phyloP scores from a whole-genome alignment of 2,888 invertebrate species.

The Craniophora ligustri region DNA sequence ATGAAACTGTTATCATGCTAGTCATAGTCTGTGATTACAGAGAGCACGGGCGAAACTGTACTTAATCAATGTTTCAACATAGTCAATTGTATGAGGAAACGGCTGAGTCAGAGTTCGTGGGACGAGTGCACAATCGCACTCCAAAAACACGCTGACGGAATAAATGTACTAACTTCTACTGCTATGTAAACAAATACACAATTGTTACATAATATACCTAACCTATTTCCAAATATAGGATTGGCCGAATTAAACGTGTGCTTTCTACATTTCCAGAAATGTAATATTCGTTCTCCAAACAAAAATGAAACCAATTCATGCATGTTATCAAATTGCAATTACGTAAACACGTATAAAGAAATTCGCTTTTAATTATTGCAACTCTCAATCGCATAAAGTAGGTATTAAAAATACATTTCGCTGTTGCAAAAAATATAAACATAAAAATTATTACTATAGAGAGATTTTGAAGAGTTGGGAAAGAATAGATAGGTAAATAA shows the following conservation, averaged over 20 bases:
- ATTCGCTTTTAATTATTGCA: constrained; percentile 53
- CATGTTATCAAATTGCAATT: constrained; percentile 44
- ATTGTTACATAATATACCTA: too few relatives aligned
- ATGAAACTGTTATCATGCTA: constrained; percentile 45
- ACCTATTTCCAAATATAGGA: neutral
- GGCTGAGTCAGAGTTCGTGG: constrained; percentile 40
- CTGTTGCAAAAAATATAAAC: constrained; percentile 24
- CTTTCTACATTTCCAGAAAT: constrained; percentile 5
- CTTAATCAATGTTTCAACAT: constrained; percentile 57
- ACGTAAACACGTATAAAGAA: constrained; percentile 47
- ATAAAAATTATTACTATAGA: constrained; percentile 2
- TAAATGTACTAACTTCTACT: neutral
- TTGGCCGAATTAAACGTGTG: neutral
- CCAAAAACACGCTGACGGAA: constrained; percentile 16
- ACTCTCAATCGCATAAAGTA: constrained; percentile 36
- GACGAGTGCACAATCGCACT: constrained; percentile 20
- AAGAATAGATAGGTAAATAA: constrained; percentile 34
- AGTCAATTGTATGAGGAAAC: constrained; percentile 55
- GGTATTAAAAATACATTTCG: constrained; percentile 38
- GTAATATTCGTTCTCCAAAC: constrained; percentile 25
- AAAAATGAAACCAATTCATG: constrained; percentile 35
- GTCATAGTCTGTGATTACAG: constrained; percentile 38
- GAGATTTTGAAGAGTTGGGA: constrained; percentile 18
- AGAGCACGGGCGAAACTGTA: constrained; percentile 43
- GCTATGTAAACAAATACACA: constrained; percentile 1